Conservation (phyloP, 2,797 vertebrate genomes). For the Ptychobarbus kaznakovi region DNA sequence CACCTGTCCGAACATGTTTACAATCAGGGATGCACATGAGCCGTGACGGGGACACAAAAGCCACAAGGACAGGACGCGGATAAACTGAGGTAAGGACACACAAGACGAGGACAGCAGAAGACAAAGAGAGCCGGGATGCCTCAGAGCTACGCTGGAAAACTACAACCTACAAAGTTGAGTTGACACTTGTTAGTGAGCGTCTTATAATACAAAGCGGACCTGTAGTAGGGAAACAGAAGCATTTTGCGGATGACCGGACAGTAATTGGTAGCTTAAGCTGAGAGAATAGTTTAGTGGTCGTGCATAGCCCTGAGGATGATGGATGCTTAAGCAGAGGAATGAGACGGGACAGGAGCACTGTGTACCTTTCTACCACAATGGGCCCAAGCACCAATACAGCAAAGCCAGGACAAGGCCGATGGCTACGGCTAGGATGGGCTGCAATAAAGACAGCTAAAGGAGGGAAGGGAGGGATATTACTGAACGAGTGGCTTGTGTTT, state of each 20-base stretch:
- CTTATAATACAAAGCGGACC: slow-evolving; percentile 30
- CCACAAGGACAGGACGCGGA: slow-evolving; percentile 14
- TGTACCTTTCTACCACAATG: slow-evolving; percentile 99
- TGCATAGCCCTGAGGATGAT: slow-evolving; percentile 63
- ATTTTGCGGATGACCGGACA: slow-evolving; percentile 20
- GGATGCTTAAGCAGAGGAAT: slow-evolving; percentile 61
- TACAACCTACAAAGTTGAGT: slow-evolving; percentile 41
- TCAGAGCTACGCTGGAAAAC: slow-evolving; percentile 57
- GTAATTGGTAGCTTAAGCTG: slow-evolving; percentile 30
- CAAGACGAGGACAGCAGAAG: slow-evolving; percentile 41
- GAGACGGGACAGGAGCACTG: slow-evolving; percentile 86
- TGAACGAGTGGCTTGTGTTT: slow-evolving; percentile 51
- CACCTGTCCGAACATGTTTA: slow-evolving; percentile 48
- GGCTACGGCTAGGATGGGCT: slow-evolving; percentile 98
- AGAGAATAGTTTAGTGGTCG: slow-evolving; percentile 56
- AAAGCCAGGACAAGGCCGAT: slow-evolving; percentile 99
- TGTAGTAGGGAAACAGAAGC: slow-evolving; percentile 24
- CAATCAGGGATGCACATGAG: slow-evolving; percentile 46
- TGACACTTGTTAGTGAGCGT: slow-evolving; percentile 38
- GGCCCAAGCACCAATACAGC: slow-evolving; percentile 99
- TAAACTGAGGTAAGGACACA: background rate
- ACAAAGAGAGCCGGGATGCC: slow-evolving; percentile 65
- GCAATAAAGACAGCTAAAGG: slow-evolving; percentile 97
- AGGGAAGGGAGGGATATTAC: slow-evolving; percentile 99
- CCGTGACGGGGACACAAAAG: slow-evolving; percentile 24